A percentile compares a stretch with the other conserved stretches of the same genome.
Evolutionary conservation across 2,797 vertebrate genomes (phyloP).

Genomic region (Halcyon smyrnensis): DNA sequence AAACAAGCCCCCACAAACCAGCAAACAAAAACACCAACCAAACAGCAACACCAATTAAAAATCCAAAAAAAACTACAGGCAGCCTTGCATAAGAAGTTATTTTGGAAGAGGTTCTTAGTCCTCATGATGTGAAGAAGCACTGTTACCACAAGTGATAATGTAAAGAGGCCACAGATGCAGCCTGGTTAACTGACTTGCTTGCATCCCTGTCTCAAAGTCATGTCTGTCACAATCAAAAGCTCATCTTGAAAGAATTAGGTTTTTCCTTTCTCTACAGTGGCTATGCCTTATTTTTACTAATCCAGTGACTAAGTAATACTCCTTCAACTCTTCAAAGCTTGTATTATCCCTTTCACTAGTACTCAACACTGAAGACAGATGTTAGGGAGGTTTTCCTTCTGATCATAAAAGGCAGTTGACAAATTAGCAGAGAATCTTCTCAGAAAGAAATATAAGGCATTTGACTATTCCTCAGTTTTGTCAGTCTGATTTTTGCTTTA

Average conservation of each 20-base stretch:
- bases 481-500: background rate
- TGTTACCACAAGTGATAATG: background rate
- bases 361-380: background rate
- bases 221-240: background rate
- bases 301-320: background rate
- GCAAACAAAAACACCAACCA: background rate
- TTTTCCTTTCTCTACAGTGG: background rate
- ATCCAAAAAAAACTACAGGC: background rate
- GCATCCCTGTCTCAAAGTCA: background rate
- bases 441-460: background rate
- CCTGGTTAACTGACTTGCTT: background rate
- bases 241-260: constrained; percentile 11
- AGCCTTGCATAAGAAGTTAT: background rate
- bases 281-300: constrained; percentile 7
- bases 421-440: constrained; percentile 17
- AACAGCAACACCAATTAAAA: background rate
- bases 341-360: background rate
- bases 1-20: background rate
- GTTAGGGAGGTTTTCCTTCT: background rate
- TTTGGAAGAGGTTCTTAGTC: background rate
- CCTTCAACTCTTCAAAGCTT: background rate
- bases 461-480: background rate
- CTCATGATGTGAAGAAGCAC: background rate
- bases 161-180: background rate
- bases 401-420: constrained; percentile 2